Evolutionary conservation across 2,113 vertebrate species (phyloP).

Genomic region (Burhinus oedicnemus): DNA sequence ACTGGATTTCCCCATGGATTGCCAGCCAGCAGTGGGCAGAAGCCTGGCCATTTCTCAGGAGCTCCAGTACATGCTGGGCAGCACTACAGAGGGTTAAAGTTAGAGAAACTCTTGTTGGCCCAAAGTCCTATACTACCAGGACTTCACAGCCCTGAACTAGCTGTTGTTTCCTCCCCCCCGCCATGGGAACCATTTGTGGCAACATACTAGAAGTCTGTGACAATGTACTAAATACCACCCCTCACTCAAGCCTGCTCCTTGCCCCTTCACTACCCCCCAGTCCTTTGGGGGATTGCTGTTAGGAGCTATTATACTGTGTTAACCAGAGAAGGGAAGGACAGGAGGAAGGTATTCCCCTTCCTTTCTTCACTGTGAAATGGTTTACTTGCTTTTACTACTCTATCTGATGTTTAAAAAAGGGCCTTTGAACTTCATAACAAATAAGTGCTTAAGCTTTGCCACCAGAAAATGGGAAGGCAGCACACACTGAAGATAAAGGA

Average conservation of each 20-base stretch:
- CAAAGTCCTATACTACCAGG: neutral
- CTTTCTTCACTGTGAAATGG: neutral
- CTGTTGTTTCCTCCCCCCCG: neutral
- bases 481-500: neutral
- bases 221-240: neutral
- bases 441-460: neutral
- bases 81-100: neutral
- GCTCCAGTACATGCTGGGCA: neutral
- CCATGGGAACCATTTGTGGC: neutral
- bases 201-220: neutral
- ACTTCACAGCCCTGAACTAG: neutral
- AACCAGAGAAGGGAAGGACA: neutral
- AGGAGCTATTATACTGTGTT: neutral
- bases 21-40: neutral
- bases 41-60: neutral
- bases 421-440: neutral
- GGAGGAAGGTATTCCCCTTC: neutral
- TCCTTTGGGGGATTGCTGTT: neutral
- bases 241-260: neutral
- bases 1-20: neutral
- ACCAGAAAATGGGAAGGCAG: neutral
- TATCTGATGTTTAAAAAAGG: neutral
- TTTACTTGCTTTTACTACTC: neutral
- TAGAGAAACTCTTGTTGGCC: neutral
- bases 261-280: neutral